Evolutionary conservation across 2,888 invertebrate species (phyloP).

Genomic region (Gortyna flavago): DNA sequence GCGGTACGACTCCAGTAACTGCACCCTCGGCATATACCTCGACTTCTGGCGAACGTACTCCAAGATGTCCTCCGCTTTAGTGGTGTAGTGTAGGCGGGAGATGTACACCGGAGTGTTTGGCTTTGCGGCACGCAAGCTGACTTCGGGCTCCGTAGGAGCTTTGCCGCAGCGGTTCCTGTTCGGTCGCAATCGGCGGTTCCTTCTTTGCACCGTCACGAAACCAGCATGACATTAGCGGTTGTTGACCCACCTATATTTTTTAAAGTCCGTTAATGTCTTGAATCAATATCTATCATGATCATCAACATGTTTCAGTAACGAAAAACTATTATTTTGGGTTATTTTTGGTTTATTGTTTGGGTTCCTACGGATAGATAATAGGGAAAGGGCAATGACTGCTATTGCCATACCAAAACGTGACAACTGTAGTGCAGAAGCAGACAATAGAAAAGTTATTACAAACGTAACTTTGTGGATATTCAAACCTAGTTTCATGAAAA

Average conservation of each 20-base stretch:
- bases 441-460: not conserved
- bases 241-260: not conserved
- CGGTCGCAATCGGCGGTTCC: no score
- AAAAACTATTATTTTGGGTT: not conserved
- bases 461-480: not conserved
- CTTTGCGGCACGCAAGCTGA: no score
- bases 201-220: no score
- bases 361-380: not conserved
- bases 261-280: not conserved
- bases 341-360: not conserved
- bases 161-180: no score
- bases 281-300: not conserved
- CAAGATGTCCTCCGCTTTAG: no score
- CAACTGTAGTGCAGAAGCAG: not conserved
- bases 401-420: not conserved
- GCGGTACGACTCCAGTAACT: no score
- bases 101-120: no score
- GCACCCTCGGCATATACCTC: no score
- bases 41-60: no score
- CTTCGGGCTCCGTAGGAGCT: no score
- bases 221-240: not conserved
- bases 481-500: conserved; percentile 12
- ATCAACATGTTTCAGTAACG: not conserved
- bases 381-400: not conserved
- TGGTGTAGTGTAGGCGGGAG: no score